phyloP scores from a whole-genome alignment of 2,888 invertebrate genomes.

The Sinopyrophorus schimmeli region DNA sequence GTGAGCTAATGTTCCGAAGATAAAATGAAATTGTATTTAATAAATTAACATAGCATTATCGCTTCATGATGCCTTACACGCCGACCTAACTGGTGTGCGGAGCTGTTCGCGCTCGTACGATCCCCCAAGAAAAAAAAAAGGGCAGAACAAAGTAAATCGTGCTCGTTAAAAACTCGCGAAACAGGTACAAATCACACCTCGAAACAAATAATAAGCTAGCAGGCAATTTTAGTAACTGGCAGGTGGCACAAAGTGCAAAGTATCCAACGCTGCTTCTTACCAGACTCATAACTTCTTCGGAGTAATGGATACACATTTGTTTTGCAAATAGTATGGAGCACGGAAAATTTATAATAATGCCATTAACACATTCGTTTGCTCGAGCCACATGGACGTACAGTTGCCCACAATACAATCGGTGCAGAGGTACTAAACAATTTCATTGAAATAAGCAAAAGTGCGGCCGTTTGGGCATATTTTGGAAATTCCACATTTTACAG shows the following conservation, averaged over 20 bases:
- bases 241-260: conserved; percentile 16
- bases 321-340: conserved; percentile 11
- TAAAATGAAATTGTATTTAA: conserved; percentile 23
- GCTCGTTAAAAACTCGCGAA: conserved; percentile 15
- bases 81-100: conserved; percentile 14
- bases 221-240: conserved; percentile 17
- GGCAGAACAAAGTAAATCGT: neutral
- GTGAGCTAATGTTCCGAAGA: conserved; percentile 24
- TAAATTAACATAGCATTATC: conserved; percentile 28
- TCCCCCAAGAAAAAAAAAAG: neutral
- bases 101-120: conserved; percentile 7
- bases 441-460: too few species aligned
- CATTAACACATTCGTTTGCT: conserved; percentile 14
- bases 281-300: conserved; percentile 13
- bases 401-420: too few species aligned
- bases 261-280: conserved; percentile 8
- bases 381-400: too few species aligned
- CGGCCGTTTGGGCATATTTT: too few species aligned
- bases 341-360: conserved; percentile 19
- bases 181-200: conserved; percentile 20
- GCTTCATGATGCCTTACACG: conserved; percentile 16
- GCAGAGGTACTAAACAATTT: too few species aligned
- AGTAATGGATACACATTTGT: conserved; percentile 25
- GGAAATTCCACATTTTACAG: too few species aligned
- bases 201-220: conserved; percentile 15